Conservation (phyloP, 2,797 vertebrate genomes). For the Silurus aristotelis region DNA sequence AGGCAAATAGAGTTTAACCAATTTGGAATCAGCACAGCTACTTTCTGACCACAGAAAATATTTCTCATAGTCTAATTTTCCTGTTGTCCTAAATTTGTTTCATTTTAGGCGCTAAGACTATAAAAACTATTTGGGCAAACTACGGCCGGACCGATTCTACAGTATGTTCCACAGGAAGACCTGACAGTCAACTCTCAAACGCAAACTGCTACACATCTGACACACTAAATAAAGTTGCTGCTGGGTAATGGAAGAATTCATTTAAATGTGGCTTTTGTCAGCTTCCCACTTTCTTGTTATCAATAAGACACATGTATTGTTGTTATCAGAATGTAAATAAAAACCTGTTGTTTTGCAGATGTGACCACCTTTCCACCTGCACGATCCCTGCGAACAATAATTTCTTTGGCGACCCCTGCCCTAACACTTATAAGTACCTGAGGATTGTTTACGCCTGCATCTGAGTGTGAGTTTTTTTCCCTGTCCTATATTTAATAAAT, state of each 20-base stretch:
- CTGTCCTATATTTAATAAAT: background rate
- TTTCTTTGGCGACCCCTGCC: slow-evolving; percentile 24
- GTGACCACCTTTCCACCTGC: background rate
- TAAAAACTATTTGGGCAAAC: slow-evolving; percentile 36
- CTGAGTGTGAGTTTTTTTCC: slow-evolving; percentile 13
- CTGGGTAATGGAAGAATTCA: background rate
- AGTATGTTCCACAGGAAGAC: slow-evolving; percentile 34
- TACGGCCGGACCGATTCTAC: slow-evolving; percentile 40
- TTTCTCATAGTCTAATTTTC: background rate
- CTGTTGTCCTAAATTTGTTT: background rate
- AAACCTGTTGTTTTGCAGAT: background rate
- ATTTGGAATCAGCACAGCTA: background rate
- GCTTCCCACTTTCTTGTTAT: background rate
- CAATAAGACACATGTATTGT: background rate
- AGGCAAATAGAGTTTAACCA: background rate
- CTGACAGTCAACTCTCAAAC: background rate
- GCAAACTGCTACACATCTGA: slow-evolving; percentile 13
- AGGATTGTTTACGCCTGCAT: slow-evolving; percentile 12
- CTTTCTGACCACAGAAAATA: background rate
- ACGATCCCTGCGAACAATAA: background rate
- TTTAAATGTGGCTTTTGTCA: background rate
- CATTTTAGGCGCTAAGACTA: background rate
- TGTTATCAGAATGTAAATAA: background rate
- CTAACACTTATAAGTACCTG: slow-evolving; percentile 42
- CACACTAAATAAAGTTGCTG: background rate